phyloP scores from a whole-genome alignment of 1,140 invertebrate species.

The Achroia grisella region DNA sequence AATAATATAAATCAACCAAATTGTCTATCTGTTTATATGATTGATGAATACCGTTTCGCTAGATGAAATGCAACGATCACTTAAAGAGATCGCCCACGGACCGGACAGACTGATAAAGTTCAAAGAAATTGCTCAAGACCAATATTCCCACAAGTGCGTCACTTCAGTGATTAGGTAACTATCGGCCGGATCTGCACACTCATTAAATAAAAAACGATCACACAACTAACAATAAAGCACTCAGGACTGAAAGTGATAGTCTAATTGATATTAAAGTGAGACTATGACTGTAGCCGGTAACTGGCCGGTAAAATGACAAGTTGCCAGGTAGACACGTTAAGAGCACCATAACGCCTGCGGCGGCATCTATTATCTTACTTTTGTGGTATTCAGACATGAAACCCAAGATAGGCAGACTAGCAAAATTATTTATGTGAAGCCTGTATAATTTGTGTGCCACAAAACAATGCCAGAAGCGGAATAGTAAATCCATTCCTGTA shows the following conservation, averaged over 20 bases:
- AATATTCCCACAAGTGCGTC: conserved; percentile 51
- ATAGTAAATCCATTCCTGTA: conserved; percentile 14
- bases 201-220: conserved; percentile 62
- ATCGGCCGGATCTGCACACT: conserved; percentile 53
- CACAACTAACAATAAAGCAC: conserved; percentile 61
- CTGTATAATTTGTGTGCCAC: conserved; percentile 3
- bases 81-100: conserved; percentile 11
- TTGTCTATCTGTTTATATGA: conserved; percentile 9
- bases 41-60: conserved; percentile 16
- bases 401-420: not conserved
- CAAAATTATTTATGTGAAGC: conserved; percentile 14
- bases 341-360: not conserved
- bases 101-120: conserved; percentile 12
- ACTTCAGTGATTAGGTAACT: conserved; percentile 47
- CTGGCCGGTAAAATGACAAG: conserved; percentile 34
- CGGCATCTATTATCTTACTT: not conserved
- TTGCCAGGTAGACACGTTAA: conserved; percentile 14
- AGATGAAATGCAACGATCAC: conserved; percentile 10
- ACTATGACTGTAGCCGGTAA: conserved; percentile 33
- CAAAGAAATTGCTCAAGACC: conserved; percentile 33
- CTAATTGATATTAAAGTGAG: conserved; percentile 47
- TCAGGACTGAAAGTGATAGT: conserved; percentile 66
- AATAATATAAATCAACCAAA: conserved; percentile 3
- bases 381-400: not conserved
- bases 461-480: conserved; percentile 7